These are phyloP conservation scores for Anthophora plumipes DNA, from an alignment of 2,888 invertebrate genomes.

Conservation along the genomic window DNA sequence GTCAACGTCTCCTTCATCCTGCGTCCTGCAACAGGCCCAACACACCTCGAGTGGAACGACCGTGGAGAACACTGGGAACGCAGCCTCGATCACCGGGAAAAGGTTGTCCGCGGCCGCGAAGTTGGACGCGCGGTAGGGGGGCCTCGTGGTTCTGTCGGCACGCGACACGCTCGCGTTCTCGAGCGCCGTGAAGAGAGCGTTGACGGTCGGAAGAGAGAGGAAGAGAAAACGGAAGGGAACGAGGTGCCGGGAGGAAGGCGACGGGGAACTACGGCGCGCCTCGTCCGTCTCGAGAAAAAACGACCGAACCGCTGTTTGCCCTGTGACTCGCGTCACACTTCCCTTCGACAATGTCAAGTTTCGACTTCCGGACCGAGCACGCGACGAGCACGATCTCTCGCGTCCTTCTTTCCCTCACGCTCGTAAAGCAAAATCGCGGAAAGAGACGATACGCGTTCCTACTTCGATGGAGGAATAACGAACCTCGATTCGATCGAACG, in stretches of 20 bases:
- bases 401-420: background rate
- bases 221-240: constrained; percentile 3
- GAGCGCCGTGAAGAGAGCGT: constrained; percentile 36
- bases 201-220: background rate
- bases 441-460: background rate
- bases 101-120: too few relatives aligned
- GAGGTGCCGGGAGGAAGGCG: constrained; percentile 1
- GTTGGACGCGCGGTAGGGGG: too few relatives aligned
- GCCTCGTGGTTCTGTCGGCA: constrained; percentile 59
- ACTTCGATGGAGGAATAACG: background rate
- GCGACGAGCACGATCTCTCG: constrained; percentile 47
- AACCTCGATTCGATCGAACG: background rate
- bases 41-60: background rate
- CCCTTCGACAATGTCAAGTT: constrained; percentile 84
- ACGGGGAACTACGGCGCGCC: constrained; percentile 79
- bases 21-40: constrained; percentile 73
- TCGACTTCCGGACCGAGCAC: constrained; percentile 81
- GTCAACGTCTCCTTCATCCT: constrained; percentile 80
- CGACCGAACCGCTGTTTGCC: constrained; percentile 77
- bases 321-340: constrained; percentile 82
- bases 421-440: too few relatives aligned
- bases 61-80: too few relatives aligned
- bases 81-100: too few relatives aligned
- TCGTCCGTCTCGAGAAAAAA: constrained; percentile 79
- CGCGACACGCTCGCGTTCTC: constrained; percentile 67